A percentile compares a stretch with the other conserved stretches of the same genome.
These are phyloP conservation scores for Otolemur crassicaudatus DNA, from an alignment of 2,797 vertebrate species.

Conservation along the genomic window DNA sequence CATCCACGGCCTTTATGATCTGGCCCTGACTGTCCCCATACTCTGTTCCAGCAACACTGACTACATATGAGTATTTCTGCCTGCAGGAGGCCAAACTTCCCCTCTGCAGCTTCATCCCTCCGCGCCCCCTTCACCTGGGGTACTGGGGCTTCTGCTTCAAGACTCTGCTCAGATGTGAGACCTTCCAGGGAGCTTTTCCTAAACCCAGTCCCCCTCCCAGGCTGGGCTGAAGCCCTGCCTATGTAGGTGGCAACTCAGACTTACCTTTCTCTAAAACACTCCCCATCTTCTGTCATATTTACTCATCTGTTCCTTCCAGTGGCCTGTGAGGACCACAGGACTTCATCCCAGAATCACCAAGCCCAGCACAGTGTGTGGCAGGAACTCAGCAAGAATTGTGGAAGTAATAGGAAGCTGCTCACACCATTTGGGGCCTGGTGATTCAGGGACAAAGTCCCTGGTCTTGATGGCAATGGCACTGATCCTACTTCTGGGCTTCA, in stretches of 20 bases:
- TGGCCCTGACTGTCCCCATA: neutral
- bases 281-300: neutral
- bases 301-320: neutral
- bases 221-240: neutral
- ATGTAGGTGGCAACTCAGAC: no score
- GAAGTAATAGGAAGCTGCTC: no score
- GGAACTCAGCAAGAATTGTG: fast-evolving
- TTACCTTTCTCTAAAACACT: neutral
- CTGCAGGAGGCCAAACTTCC: neutral
- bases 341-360: neutral
- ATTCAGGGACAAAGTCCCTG: no score
- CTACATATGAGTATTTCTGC: neutral
- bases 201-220: neutral
- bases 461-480: neutral
- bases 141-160: neutral
- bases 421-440: no score
- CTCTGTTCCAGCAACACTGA: neutral
- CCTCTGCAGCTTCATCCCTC: neutral
- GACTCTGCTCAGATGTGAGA: neutral
- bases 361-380: neutral
- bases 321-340: neutral
- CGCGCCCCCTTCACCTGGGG: neutral
- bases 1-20: neutral
- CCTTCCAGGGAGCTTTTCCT: neutral
- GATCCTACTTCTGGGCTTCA: neutral